Base-by-base conservation (phyloP, 2,888 invertebrate genomes). In the Phragmatobia fuliginosa region DNA sequence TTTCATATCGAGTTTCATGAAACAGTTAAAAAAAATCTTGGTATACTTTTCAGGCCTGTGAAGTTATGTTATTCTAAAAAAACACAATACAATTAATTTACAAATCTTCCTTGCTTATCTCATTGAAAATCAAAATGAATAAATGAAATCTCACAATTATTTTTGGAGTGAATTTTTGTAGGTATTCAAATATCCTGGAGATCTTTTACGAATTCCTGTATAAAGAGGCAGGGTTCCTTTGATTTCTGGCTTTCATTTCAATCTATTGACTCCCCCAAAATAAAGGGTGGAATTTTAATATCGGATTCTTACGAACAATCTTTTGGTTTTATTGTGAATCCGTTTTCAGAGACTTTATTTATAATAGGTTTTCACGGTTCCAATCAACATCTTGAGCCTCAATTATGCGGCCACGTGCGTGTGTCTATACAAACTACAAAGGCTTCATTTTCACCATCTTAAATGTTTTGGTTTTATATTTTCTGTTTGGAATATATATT, bases 271-370 rank as follows among this genome's bases (percentile, higher is more conserved):
- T 91, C 79, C 76, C 28, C 74, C 82, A 84, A 89, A 89, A 88
- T 88, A 89, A 89, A 88, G 88, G 87, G 83, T 85, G 87, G 90
- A 90, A 90, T 90, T 91, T 90, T 86, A 90, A 91, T 90, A 85
- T 84, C 79, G 72, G 78, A 88, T 87, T 86, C 88, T 84, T 84
- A 72, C 72, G 80, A 82, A 82, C 79, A 81, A 81, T 77, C 78
- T 82, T 80, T 80, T 76, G 73, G 77, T 79, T 81, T 79, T 82
- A 80, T 81, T 74, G 75, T 82, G 80, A 73, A 66, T 71, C 70
- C 49, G 68, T 66, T 74, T 70, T 73, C 25, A 33, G 58, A 36
- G 61, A 71, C 73, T 71, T 77, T 74, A 76, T 79, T 76, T 74
- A 67, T 75, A 75, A 80, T 76, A 80, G 66, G 45, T 67, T 73